A percentile compares a stretch with the other conserved stretches of the same genome.
Conservation (phyloP, 1,140 invertebrate species). For the Tetramorium simillimum region DNA sequence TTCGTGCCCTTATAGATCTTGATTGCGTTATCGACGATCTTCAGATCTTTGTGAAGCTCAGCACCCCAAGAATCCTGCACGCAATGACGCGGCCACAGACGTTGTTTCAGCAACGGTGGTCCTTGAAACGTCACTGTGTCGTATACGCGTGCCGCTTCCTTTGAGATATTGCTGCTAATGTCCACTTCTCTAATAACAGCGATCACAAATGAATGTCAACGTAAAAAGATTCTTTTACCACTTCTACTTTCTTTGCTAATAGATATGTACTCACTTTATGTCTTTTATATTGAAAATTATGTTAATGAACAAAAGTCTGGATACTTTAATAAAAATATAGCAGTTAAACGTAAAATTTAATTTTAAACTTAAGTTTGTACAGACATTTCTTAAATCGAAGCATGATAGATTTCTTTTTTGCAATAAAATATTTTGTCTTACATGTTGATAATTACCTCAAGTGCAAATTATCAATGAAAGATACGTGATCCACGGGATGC, state of each 20-base stretch:
- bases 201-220: neutral
- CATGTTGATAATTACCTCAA: slow-evolving; percentile 76
- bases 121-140: slow-evolving; percentile 97
- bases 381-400: neutral
- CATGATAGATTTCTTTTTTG: neutral
- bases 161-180: slow-evolving; percentile 76
- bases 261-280: neutral
- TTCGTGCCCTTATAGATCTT: slow-evolving; percentile 98
- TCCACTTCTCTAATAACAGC: slow-evolving; percentile 79
- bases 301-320: neutral
- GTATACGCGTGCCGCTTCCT: slow-evolving; percentile 92
- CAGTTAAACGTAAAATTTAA: neutral
- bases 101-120: slow-evolving; percentile 93
- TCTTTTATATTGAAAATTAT: neutral
- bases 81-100: slow-evolving; percentile 97
- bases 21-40: slow-evolving; percentile 90
- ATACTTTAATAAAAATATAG: neutral
- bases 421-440: neutral
- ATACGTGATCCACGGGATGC: slow-evolving; percentile 98
- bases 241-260: neutral
- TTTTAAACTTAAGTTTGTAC: neutral
- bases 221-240: neutral
- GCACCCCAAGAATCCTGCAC: slow-evolving; percentile 98
- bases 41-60: slow-evolving; percentile 96
- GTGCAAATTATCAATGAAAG: slow-evolving; percentile 96